These are phyloP conservation scores for Lemur catta DNA, from an alignment of 2,797 vertebrate species.

Conservation along the genomic window DNA sequence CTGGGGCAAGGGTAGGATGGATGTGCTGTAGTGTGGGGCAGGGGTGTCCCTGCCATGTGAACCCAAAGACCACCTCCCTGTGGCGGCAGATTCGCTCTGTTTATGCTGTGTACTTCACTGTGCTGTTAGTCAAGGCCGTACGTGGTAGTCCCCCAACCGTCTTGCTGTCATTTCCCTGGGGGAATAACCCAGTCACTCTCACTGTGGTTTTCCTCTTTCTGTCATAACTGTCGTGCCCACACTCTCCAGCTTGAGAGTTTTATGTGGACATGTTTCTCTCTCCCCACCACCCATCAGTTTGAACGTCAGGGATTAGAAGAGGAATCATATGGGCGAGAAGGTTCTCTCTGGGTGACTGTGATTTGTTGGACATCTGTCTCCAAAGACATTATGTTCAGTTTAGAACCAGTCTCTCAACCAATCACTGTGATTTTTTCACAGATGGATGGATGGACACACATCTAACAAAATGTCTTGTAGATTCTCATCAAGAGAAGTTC, in stretches of 20 bases:
- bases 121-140: neutral
- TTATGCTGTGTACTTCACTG: too few species aligned
- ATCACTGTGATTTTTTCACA: constrained; percentile 70
- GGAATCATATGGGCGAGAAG: constrained; percentile 40
- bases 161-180: neutral
- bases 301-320: constrained; percentile 39
- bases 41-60: accelerated
- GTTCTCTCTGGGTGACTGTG: constrained; percentile 66
- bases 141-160: neutral
- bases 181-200: neutral
- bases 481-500: constrained; percentile 60
- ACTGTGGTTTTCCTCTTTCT: neutral
- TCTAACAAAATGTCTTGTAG: constrained; percentile 59
- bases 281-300: constrained; percentile 35
- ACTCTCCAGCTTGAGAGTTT: neutral
- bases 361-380: constrained; percentile 74
- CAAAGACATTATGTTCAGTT: constrained; percentile 50
- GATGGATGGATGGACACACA: constrained; percentile 77
- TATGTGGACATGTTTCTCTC: constrained; percentile 52
- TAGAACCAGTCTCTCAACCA: constrained; percentile 49
- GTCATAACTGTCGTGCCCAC: neutral
- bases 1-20: neutral
- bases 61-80: neutral
- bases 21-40: neutral
- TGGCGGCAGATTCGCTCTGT: neutral